phyloP scores from a whole-genome alignment of 2,797 vertebrate species.

The Pempheris klunzingeri region DNA sequence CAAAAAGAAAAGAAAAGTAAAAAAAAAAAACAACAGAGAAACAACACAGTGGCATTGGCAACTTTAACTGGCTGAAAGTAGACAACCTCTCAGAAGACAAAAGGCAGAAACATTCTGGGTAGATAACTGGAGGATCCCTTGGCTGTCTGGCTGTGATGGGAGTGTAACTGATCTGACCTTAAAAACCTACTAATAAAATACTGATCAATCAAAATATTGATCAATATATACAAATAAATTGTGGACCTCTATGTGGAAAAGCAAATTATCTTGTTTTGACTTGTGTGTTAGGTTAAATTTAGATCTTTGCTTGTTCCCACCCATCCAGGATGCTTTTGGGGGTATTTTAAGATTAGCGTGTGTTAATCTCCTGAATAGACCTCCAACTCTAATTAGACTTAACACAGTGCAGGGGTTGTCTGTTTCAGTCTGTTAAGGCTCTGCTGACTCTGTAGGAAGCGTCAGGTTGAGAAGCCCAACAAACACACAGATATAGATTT shows the following conservation, averaged over 20 bases:
- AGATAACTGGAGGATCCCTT: conserved; percentile 17
- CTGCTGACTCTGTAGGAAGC: conserved; percentile 83
- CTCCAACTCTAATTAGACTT: conserved; percentile 71
- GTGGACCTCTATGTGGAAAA: conserved; percentile 28
- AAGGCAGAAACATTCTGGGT: conserved; percentile 26
- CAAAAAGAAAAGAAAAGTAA: conserved; percentile 44
- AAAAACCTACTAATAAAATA: conserved; percentile 15
- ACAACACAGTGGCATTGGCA: conserved; percentile 77
- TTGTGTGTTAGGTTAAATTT: conserved; percentile 57
- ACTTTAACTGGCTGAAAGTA: conserved; percentile 87
- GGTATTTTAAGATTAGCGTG: conserved; percentile 63
- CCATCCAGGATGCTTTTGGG: conserved; percentile 41
- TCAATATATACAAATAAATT: neutral
- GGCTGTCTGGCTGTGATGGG: conserved; percentile 6
- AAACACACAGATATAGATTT: conserved; percentile 79
- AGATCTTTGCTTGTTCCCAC: conserved; percentile 44
- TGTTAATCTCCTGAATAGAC: conserved; percentile 69
- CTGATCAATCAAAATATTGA: no score
- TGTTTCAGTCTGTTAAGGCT: conserved; percentile 88
- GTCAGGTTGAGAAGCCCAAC: conserved; percentile 83
- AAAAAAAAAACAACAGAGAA: conserved; percentile 47
- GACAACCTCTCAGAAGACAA: conserved; percentile 78
- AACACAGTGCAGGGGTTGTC: conserved; percentile 81
- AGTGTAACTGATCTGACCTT: conserved; percentile 5
- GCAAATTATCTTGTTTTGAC: conserved; percentile 41